phyloP scores from a whole-genome alignment of 1,140 invertebrate species.

The Pseudomyrmex sp. region DNA sequence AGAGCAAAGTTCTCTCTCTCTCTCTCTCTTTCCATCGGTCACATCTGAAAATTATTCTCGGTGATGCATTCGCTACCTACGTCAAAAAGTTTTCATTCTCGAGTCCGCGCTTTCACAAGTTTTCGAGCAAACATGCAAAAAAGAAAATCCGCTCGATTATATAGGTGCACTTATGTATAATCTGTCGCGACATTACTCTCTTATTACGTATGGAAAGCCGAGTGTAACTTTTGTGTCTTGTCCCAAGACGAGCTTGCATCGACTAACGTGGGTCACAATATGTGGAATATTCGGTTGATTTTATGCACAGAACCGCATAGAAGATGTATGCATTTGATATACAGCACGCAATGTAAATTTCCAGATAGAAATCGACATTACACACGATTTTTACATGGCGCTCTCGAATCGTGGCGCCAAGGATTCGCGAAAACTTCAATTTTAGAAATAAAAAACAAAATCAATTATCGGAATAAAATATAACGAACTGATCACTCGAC shows the following conservation, averaged over 20 bases:
- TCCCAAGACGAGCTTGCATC: no score
- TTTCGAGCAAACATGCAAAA: background rate
- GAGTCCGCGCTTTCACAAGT: background rate
- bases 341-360: constrained; percentile 33
- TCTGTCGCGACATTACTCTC: constrained; percentile 3
- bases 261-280: background rate
- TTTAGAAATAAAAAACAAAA: background rate
- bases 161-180: background rate
- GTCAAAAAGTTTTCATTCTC: background rate
- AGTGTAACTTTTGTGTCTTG: background rate
- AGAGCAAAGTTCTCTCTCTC: no score
- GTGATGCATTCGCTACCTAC: constrained; percentile 1
- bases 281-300: constrained; percentile 8
- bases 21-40: no score
- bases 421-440: background rate
- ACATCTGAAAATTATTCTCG: background rate
- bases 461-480: constrained; percentile 4
- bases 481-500: no score
- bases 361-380: constrained; percentile 41
- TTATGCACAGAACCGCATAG: constrained; percentile 11
- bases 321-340: constrained; percentile 33
- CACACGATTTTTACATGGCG: constrained; percentile 18
- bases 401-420: no score
- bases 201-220: background rate
- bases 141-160: background rate